These are phyloP conservation scores for Atherinosoma microstoma DNA, from an alignment of 2,797 vertebrate species.

Conservation along the genomic window DNA sequence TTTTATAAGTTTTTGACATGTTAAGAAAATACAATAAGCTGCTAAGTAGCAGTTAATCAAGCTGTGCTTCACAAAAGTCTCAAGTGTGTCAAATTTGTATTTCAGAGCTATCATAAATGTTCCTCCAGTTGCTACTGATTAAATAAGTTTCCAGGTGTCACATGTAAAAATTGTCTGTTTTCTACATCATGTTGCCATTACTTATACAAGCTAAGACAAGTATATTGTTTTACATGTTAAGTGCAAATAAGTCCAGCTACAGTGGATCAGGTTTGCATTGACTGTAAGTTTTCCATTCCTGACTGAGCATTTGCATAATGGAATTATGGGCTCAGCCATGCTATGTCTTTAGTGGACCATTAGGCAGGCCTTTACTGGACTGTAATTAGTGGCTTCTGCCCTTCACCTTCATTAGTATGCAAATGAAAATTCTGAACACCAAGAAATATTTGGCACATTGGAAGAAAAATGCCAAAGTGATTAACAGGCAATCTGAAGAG, in stretches of 20 bases:
- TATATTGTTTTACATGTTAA: slow-evolving; percentile 58
- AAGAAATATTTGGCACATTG: slow-evolving; percentile 85
- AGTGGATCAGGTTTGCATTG: slow-evolving; percentile 80
- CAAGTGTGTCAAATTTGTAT: background rate
- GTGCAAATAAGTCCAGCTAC: slow-evolving; percentile 55
- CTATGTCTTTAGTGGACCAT: slow-evolving; percentile 89
- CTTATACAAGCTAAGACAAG: slow-evolving; percentile 36
- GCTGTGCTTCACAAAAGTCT: background rate
- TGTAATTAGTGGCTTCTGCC: slow-evolving; percentile 98
- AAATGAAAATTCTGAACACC: slow-evolving; percentile 90
- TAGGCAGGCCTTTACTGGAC: slow-evolving; percentile 90
- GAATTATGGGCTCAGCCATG: slow-evolving; percentile 90
- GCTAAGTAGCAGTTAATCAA: background rate
- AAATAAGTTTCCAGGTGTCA: background rate
- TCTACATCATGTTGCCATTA: slow-evolving; percentile 23
- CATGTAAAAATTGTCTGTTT: slow-evolving; percentile 8
- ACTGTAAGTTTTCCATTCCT: slow-evolving; percentile 86
- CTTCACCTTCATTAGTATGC: slow-evolving; percentile 96
- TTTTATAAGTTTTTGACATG: background rate
- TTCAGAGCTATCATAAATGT: background rate
- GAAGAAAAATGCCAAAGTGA: slow-evolving; percentile 86
- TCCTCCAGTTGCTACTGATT: background rate
- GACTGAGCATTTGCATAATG: slow-evolving; percentile 94
- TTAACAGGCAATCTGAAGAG: slow-evolving; percentile 81
- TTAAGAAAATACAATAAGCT: background rate